Conservation (phyloP, 2,888 invertebrate species). For the Mimumesa dahlbomi region DNA sequence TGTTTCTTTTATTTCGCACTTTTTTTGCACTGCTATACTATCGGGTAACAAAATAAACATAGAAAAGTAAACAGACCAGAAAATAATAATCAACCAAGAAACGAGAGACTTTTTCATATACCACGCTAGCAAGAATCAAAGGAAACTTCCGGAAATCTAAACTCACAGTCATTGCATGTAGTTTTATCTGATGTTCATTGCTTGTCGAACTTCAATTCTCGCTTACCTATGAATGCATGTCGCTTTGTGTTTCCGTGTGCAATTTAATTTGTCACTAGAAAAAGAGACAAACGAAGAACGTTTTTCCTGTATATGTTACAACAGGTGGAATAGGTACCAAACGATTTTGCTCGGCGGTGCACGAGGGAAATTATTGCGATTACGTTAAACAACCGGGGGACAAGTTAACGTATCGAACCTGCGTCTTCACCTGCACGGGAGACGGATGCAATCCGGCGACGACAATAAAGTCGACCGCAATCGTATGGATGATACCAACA, state of each 20-base stretch:
- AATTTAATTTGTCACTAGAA: not conserved
- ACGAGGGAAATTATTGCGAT: conserved; percentile 94
- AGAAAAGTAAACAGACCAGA: not conserved
- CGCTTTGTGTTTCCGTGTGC: not conserved
- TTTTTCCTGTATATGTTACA: conserved; percentile 19
- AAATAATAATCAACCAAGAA: too few relatives aligned
- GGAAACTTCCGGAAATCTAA: too few relatives aligned
- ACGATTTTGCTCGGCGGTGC: conserved; percentile 91
- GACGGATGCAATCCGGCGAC: conserved; percentile 91
- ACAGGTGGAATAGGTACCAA: conserved; percentile 94
- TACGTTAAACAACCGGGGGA: conserved; percentile 94
- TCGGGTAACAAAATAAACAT: too few relatives aligned
- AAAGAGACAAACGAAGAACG: conserved; percentile 7
- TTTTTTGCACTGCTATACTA: not conserved
- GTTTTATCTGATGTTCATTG: not conserved
- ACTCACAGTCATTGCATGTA: not conserved
- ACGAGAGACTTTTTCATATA: too few relatives aligned
- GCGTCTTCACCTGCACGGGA: conserved; percentile 91
- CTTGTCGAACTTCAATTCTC: not conserved
- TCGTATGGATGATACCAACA: conserved; percentile 29
- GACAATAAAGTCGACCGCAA: conserved; percentile 21
- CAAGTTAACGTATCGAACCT: conserved; percentile 90
- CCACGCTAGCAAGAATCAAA: too few relatives aligned
- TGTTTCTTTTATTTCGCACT: not conserved
- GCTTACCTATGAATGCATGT: not conserved